Evolutionary conservation across 2,888 invertebrate species (phyloP).

Genomic region (Diarsia brunnea): DNA sequence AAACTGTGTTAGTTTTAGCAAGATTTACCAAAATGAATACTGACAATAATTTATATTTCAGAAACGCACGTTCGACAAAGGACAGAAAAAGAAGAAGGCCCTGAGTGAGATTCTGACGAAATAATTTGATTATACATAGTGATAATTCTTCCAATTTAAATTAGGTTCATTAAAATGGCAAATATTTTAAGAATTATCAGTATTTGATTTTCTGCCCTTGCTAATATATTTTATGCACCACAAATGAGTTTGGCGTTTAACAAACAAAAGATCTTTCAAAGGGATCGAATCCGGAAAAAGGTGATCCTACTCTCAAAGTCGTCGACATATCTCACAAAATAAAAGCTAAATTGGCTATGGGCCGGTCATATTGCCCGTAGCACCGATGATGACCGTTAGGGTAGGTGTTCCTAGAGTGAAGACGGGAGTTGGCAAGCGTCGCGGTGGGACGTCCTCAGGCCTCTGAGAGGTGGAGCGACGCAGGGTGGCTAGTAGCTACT

Average conservation of each 20-base stretch:
- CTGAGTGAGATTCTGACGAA: constrained; percentile 89
- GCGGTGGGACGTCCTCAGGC: background rate
- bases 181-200: constrained; percentile 38
- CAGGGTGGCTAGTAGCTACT: background rate
- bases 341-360: background rate
- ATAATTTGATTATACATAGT: constrained; percentile 62
- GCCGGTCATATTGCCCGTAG: background rate
- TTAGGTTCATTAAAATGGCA: constrained; percentile 60
- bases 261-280: background rate
- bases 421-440: background rate
- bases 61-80: constrained; percentile 88
- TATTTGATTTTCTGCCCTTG: constrained; percentile 8
- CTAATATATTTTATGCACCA: no score
- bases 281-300: background rate
- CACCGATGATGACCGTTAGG: background rate
- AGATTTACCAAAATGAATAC: background rate
- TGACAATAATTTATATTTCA: constrained; percentile 73
- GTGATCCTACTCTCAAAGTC: background rate
- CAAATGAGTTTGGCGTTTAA: background rate
- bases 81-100: constrained; percentile 89
- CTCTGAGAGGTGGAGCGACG: background rate
- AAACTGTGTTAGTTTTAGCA: background rate
- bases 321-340: background rate
- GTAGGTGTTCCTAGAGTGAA: background rate
- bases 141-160: constrained; percentile 55